These are phyloP conservation scores for Okamejei kenojei DNA, from an alignment of 2,797 vertebrate species.

Conservation along the genomic window DNA sequence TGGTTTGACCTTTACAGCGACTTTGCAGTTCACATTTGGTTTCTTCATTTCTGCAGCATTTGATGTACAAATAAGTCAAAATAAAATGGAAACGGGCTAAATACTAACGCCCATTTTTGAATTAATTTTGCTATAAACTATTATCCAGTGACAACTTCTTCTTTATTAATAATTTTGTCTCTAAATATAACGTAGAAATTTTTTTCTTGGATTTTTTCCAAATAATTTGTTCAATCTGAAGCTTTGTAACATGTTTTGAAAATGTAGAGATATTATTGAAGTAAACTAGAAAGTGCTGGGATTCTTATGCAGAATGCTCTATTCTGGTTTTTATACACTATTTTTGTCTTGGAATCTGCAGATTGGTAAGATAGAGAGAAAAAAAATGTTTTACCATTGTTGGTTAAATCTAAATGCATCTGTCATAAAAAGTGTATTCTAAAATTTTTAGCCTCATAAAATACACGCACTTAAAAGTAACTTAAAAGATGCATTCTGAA, in stretches of 20 bases:
- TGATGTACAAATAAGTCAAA: background rate
- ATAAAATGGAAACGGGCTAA: background rate
- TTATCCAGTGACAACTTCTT: background rate
- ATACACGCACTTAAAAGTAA: background rate
- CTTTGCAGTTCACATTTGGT: background rate
- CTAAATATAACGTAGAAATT: background rate
- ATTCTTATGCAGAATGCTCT: background rate
- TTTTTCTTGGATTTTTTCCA: background rate
- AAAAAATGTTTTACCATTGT: background rate
- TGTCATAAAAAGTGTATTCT: background rate
- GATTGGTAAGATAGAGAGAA: background rate
- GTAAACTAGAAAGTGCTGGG: background rate
- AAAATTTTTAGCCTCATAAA: background rate
- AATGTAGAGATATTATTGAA: background rate
- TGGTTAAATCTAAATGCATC: background rate
- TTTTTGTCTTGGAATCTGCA: background rate
- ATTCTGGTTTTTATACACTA: background rate
- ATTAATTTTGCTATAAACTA: background rate
- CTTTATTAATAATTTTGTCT: background rate
- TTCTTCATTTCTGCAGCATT: background rate
- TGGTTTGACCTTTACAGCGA: slow-evolving; percentile 10
- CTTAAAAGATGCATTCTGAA: background rate
- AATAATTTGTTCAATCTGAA: background rate
- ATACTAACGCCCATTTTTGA: background rate
- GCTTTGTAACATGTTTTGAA: background rate